Percentiles rank a stretch among this genome's conserved stretches.
Evolutionary conservation across 2,113 vertebrate species (phyloP).

Genomic region (Delphinapterus leucas): DNA sequence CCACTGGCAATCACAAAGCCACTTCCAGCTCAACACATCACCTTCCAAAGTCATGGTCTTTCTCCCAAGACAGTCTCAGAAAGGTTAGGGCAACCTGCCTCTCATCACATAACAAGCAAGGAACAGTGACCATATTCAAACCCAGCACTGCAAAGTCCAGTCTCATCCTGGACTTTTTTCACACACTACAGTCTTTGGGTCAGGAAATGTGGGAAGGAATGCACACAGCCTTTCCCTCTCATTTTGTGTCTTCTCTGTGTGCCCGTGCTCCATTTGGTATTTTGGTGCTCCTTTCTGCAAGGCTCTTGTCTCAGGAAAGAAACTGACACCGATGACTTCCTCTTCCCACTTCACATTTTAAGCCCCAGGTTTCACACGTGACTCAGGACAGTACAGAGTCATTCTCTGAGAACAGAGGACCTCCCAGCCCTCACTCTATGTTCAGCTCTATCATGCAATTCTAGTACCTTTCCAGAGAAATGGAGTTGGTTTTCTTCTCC

Average conservation of each 20-base stretch:
- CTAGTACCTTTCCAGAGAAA: background rate
- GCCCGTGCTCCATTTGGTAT: background rate
- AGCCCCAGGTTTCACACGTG: background rate
- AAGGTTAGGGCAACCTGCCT: background rate
- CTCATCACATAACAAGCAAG: background rate
- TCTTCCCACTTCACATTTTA: background rate
- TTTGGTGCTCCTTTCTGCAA: background rate
- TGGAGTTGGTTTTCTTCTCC: background rate
- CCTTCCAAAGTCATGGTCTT: background rate
- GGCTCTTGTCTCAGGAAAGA: background rate
- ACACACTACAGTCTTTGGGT: background rate
- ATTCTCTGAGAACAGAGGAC: background rate
- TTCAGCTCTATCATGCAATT: rapidly evolving
- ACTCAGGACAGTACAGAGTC: background rate
- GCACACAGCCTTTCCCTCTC: background rate
- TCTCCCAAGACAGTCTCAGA: background rate
- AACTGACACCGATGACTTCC: background rate
- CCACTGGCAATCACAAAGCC: background rate
- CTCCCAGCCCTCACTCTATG: rapidly evolving
- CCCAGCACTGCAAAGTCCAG: background rate
- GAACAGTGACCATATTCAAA: background rate
- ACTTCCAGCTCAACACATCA: background rate
- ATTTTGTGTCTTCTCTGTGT: background rate
- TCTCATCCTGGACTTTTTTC: background rate
- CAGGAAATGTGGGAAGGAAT: background rate